These are phyloP conservation scores for Benitochromis conjunctus DNA, from an alignment of 2,113 vertebrate species.

Conservation along the genomic window DNA sequence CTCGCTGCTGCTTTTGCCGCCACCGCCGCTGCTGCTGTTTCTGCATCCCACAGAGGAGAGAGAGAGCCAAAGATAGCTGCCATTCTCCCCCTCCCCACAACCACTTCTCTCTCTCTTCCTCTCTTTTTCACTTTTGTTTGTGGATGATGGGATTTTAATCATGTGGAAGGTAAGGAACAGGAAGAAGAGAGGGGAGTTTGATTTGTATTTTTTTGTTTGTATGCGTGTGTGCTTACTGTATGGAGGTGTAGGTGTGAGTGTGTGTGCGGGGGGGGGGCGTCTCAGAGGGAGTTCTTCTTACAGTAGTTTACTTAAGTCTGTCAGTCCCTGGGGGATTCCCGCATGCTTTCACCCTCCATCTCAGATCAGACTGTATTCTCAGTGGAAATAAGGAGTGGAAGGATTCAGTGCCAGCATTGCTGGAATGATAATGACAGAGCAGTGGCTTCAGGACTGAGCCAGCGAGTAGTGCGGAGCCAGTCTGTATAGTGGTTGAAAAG, in stretches of 20 bases:
- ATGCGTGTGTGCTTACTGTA: background rate
- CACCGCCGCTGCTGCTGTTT: background rate
- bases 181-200: background rate
- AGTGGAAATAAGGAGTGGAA: slow-evolving; percentile 26
- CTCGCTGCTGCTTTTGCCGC: background rate
- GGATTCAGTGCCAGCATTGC: slow-evolving; percentile 17
- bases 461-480: slow-evolving; percentile 13
- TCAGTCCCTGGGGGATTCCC: slow-evolving; percentile 27
- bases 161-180: slow-evolving; percentile 68
- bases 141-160: slow-evolving; percentile 72
- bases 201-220: background rate
- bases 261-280: background rate
- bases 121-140: slow-evolving; percentile 57
- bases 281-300: slow-evolving; percentile 11
- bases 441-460: slow-evolving; percentile 25
- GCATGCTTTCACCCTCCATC: background rate
- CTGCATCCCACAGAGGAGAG: slow-evolving; percentile 37
- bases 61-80: slow-evolving; percentile 44
- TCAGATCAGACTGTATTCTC: background rate
- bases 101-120: slow-evolving; percentile 20
- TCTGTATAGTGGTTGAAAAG: background rate
- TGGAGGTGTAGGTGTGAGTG: background rate
- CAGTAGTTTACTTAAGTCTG: slow-evolving; percentile 21
- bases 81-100: background rate
- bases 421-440: slow-evolving; percentile 69